Evolutionary conservation across 2,113 vertebrate species (phyloP), one percentile per base, ranked within the genome.

Genomic region (Psilopsiagon aurifrons): DNA sequence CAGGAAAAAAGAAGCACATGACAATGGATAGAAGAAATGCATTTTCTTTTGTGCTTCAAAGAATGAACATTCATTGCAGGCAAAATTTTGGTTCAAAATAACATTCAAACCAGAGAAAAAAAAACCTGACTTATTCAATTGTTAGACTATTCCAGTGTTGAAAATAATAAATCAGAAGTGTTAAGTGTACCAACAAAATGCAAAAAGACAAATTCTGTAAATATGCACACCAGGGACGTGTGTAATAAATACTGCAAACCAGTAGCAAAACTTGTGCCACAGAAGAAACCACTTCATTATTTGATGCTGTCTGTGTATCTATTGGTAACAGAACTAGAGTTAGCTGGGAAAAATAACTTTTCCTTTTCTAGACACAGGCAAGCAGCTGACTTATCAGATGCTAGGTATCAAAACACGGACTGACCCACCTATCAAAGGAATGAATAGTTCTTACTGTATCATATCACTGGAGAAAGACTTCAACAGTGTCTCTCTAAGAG

Each of bases 361-460:
- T 18, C 52, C 27, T n/a, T 66, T 80, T 90, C 54, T 62, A 62
- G 13, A 9, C n/a, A 39, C 2, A 51, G 10, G 4, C 8, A 80
- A 86, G 6, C 5, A 37, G 8, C 20, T 57, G 10, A 37, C 6
- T 68, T 46, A 17, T 20, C 27, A 35, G 13, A 15, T 63, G 20
- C 13, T 44, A 74, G n/a, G 12, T 46, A 39, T 24, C 16, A 68
- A 81, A 67, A 35, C 24, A 59, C 5, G 78, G 60, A 54, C 2
- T 1, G 4, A 4, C 4, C 3, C 46, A 51, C 8, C 1, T 9
- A 8, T 0, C 37, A 16, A 64, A 88, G 7, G 9, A 11, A 43
- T 27, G 7, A 64, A 47, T 54, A 1, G 2, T 35, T 86, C 24
- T 75, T 24, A 6, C 11, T 69, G 11, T 22, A 4, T 16, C 37